phyloP scores from a whole-genome alignment of 2,797 vertebrate genomes.

The Melanotaenia pygmaea region DNA sequence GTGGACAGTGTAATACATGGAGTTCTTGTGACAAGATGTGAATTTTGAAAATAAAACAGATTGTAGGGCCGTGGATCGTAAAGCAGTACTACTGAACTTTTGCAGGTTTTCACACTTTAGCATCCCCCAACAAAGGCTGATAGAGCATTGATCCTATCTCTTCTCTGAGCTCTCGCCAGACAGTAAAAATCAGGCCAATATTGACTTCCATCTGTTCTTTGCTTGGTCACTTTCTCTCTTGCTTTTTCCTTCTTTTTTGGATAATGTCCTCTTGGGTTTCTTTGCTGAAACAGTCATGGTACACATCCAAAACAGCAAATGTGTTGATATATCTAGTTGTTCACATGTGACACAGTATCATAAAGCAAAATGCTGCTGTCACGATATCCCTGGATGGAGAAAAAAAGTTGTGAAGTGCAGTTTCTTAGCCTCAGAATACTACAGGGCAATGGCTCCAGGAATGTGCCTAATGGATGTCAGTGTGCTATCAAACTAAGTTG shows the following conservation, averaged over 20 bases:
- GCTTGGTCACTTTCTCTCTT: too few species aligned
- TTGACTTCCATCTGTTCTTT: neutral
- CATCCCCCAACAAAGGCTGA: too few species aligned
- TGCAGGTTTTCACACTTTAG: neutral
- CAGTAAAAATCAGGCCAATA: neutral
- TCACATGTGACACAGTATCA: neutral
- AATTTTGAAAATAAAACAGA: too few species aligned
- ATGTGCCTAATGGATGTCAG: too few species aligned
- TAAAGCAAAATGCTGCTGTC: neutral
- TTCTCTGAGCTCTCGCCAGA: neutral
- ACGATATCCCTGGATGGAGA: too few species aligned
- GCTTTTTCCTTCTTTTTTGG: neutral
- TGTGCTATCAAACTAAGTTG: neutral
- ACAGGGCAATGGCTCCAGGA: too few species aligned
- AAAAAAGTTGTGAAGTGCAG: too few species aligned
- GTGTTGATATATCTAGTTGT: neutral
- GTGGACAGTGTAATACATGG: neutral
- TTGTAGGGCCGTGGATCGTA: neutral
- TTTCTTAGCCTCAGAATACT: too few species aligned
- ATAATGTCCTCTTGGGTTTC: neutral
- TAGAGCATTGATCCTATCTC: neutral
- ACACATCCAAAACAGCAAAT: neutral
- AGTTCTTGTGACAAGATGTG: too few species aligned
- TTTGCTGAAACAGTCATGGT: neutral
- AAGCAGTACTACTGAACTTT: too few species aligned